phyloP scores from a whole-genome alignment of 37 sponge, comb jelly and placozoan species.

The Chondrosia reniformis region DNA sequence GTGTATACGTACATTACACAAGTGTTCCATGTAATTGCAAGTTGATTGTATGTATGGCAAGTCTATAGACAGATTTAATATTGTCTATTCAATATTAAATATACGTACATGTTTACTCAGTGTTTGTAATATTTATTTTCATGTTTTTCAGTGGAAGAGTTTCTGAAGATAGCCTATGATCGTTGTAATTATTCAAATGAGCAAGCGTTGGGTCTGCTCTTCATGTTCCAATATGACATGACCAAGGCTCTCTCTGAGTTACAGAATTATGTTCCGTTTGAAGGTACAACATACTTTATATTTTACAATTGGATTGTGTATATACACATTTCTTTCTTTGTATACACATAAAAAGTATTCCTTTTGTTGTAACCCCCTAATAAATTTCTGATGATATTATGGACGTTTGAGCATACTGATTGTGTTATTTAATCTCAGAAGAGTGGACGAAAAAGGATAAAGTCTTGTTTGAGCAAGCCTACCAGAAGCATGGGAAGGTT shows the following conservation, averaged over 20 bases:
- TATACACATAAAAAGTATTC: too few species aligned
- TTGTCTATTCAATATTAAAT: background rate
- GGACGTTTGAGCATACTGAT: background rate
- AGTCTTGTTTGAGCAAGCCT: slow-evolving; percentile 84
- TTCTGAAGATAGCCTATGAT: slow-evolving; percentile 45
- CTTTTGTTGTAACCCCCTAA: too few species aligned
- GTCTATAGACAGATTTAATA: background rate
- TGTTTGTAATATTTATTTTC: background rate
- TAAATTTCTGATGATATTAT: background rate
- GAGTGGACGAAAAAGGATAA: slow-evolving; percentile 84
- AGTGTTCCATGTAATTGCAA: too few species aligned
- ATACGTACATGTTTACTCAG: background rate
- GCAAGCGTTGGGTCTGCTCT: slow-evolving; percentile 84
- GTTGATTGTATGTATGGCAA: background rate
- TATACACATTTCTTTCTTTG: background rate
- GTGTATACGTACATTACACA: too few species aligned
- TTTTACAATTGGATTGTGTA: too few species aligned
- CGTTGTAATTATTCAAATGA: slow-evolving; percentile 53
- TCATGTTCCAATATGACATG: slow-evolving; percentile 62
- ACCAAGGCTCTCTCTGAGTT: slow-evolving; percentile 63
- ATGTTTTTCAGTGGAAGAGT: slow-evolving; percentile 48
- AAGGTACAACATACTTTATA: slow-evolving; percentile 59
- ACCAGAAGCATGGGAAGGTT: slow-evolving; percentile 74
- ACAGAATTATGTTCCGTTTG: slow-evolving; percentile 67
- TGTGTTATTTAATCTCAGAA: slow-evolving; percentile 29